Percentiles rank a stretch among this genome's conserved stretches.
These are phyloP conservation scores for Pionites leucogaster DNA, from an alignment of 2,113 vertebrate genomes.

Conservation along the genomic window DNA sequence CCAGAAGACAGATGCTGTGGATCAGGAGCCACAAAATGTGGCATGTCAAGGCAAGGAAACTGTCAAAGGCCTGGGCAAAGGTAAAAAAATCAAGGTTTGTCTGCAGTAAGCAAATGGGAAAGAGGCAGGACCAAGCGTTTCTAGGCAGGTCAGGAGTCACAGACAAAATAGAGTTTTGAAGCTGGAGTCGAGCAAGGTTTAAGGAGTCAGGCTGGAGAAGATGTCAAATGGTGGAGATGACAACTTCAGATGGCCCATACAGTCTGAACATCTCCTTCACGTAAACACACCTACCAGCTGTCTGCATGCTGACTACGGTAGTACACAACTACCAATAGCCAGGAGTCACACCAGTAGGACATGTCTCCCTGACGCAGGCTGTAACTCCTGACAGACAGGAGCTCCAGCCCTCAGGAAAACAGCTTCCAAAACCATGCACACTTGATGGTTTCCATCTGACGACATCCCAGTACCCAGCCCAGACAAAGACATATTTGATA, in stretches of 20 bases:
- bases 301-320: not conserved
- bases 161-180: not conserved
- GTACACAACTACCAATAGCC: not conserved
- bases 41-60: not conserved
- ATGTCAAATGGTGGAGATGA: not conserved
- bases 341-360: not conserved
- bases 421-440: not conserved
- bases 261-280: not conserved
- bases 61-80: fast-evolving
- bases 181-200: not conserved
- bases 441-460: not conserved
- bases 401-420: not conserved
- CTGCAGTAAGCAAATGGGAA: not conserved
- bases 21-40: not conserved
- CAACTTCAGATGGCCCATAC: not conserved
- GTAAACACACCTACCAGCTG: not conserved
- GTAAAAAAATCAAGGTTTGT: not conserved
- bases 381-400: not conserved
- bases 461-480: not conserved
- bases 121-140: not conserved
- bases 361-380: not conserved
- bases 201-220: not conserved
- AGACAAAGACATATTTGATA: not conserved
- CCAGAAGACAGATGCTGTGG: not conserved
- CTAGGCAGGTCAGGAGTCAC: not conserved